phyloP scores from a whole-genome alignment of 2,888 invertebrate genomes.

The Drosophila putrida region DNA sequence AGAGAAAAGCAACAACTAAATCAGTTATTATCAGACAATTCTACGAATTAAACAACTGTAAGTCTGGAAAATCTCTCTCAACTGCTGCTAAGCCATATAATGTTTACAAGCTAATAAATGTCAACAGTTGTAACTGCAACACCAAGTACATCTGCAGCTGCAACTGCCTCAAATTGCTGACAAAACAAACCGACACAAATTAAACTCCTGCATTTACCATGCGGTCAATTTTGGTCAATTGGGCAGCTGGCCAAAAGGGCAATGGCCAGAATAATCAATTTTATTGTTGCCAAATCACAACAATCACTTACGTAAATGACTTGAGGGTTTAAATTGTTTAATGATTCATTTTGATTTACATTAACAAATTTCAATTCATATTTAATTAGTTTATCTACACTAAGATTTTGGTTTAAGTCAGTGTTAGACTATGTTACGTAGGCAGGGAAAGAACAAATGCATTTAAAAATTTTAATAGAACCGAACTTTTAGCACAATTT shows the following conservation, averaged over 20 bases:
- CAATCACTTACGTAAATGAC: constrained; percentile 2
- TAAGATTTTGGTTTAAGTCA: not conserved
- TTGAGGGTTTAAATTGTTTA: constrained; percentile 26
- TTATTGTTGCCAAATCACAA: constrained; percentile 10
- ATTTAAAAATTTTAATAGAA: no score
- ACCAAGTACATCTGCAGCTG: constrained; percentile 18
- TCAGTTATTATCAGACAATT: constrained; percentile 11
- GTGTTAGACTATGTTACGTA: no score
- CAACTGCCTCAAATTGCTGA: constrained; percentile 46
- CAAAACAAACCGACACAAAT: constrained; percentile 52
- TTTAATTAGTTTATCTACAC: constrained; percentile 1
- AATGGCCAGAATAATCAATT: constrained; percentile 10
- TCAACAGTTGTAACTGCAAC: constrained; percentile 33
- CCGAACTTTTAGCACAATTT: no score
- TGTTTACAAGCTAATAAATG: constrained; percentile 61
- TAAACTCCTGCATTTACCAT: constrained; percentile 57
- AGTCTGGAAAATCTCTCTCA: constrained; percentile 36
- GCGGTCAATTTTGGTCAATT: constrained; percentile 40
- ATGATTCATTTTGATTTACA: constrained; percentile 6
- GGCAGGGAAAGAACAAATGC: no score
- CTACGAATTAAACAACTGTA: constrained; percentile 49
- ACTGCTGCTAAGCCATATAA: constrained; percentile 19
- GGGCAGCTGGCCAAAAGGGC: constrained; percentile 37
- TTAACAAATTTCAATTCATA: constrained; percentile 12
- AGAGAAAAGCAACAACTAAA: constrained; percentile 11